These are phyloP conservation scores for Rhinella marina DNA, from an alignment of 2,797 vertebrate species.

Conservation along the genomic window DNA sequence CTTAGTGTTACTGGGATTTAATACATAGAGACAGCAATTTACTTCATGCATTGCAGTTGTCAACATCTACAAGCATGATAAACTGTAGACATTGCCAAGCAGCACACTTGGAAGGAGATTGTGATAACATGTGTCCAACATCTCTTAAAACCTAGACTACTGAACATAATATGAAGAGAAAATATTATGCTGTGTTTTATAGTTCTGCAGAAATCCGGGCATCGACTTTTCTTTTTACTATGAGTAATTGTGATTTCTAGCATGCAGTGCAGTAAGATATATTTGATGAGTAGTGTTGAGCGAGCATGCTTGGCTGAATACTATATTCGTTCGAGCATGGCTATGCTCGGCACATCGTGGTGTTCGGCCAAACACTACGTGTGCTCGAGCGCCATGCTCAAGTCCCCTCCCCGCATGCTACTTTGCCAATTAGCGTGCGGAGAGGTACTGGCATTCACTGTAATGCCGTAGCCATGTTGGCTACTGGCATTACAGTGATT, in stretches of 20 bases:
- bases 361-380: too few relatives aligned
- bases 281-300: too few relatives aligned
- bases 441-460: too few relatives aligned
- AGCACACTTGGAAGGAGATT: background rate
- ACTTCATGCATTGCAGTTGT: constrained; percentile 1
- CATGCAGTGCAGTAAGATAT: too few relatives aligned
- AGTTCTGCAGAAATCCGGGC: background rate
- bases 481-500: too few relatives aligned
- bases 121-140: background rate
- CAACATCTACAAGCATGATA: background rate
- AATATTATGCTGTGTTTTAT: background rate
- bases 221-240: background rate
- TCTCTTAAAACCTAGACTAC: background rate
- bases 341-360: too few relatives aligned
- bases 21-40: background rate
- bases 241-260: background rate
- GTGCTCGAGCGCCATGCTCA: too few relatives aligned
- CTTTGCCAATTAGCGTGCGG: too few relatives aligned
- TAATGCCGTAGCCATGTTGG: too few relatives aligned
- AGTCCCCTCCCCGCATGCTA: too few relatives aligned
- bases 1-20: constrained; percentile 8
- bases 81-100: background rate
- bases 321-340: too few relatives aligned
- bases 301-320: too few relatives aligned
- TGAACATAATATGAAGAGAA: background rate